Evolutionary conservation across 1,140 invertebrate genomes (phyloP).

Genomic region (Lepidurus couesii): DNA sequence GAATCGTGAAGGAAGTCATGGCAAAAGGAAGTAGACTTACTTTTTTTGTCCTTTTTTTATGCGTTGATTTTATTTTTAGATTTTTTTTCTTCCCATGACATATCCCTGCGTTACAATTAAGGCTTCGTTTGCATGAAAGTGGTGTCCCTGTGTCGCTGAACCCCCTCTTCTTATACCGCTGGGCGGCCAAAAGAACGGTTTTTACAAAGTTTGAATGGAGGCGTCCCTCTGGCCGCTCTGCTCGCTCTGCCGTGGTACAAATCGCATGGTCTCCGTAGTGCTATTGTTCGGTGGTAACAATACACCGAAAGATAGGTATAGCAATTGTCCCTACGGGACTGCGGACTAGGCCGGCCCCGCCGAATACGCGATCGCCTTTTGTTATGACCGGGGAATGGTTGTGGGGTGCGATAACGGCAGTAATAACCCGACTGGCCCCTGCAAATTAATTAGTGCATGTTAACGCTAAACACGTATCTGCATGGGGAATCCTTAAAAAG

Average conservation of each 20-base stretch:
- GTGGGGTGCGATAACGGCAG: slow-evolving; percentile 6
- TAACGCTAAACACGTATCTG: background rate
- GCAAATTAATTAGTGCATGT: slow-evolving; percentile 5
- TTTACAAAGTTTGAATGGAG: background rate
- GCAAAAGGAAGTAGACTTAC: background rate
- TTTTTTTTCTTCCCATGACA: background rate
- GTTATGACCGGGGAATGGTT: background rate
- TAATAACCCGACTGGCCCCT: background rate
- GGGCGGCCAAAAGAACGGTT: background rate
- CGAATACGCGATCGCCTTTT: background rate
- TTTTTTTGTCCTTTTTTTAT: background rate
- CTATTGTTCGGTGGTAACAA: slow-evolving; percentile 11
- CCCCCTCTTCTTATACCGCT: background rate
- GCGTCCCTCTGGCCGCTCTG: background rate
- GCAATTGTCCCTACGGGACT: background rate
- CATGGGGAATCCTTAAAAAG: background rate
- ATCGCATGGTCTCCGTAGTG: background rate
- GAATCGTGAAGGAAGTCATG: background rate
- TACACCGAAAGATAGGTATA: background rate
- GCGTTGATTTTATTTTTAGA: background rate
- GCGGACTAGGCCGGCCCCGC: background rate
- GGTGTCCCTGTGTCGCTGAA: no score
- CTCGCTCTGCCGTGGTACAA: background rate
- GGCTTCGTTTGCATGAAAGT: no score
- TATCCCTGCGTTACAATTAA: no score